These are phyloP conservation scores for Bhutanitis thaidina DNA, from an alignment of 2,888 invertebrate genomes.

Conservation along the genomic window DNA sequence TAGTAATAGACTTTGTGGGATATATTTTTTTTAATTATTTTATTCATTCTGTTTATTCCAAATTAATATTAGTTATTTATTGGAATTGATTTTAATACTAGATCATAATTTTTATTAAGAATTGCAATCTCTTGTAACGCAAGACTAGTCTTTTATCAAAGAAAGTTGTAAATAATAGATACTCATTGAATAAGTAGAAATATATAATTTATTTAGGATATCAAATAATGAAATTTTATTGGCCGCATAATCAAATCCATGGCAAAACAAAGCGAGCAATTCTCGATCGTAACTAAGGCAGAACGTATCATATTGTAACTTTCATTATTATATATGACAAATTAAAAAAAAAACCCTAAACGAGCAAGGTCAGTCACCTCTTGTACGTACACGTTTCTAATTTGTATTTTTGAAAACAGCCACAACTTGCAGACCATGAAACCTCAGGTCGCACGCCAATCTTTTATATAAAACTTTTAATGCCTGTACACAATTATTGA, in stretches of 20 bases:
- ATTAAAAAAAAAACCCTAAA: background rate
- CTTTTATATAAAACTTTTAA: too few relatives aligned
- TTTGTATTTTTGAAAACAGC: too few relatives aligned
- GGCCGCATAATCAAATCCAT: conserved; percentile 32
- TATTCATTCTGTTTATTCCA: conserved; percentile 14
- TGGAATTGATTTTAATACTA: background rate
- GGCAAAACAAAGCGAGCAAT: background rate
- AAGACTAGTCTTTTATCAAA: conserved; percentile 70
- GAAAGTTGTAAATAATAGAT: conserved; percentile 73
- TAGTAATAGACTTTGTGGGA: background rate
- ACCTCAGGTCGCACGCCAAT: too few relatives aligned
- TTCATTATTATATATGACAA: background rate
- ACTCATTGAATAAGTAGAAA: conserved; percentile 72
- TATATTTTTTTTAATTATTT: background rate
- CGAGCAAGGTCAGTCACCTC: background rate
- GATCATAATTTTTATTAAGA: background rate
- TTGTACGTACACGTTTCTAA: too few relatives aligned
- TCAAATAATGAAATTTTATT: conserved; percentile 54
- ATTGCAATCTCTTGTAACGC: conserved; percentile 29
- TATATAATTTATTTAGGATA: conserved; percentile 61
- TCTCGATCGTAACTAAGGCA: conserved; percentile 1
- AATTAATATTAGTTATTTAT: background rate
- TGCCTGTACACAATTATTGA: too few relatives aligned
- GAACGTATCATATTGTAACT: background rate
- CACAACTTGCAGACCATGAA: too few relatives aligned